phyloP scores from a whole-genome alignment of 2,888 invertebrate species.

The Xestia rhomboidea region DNA sequence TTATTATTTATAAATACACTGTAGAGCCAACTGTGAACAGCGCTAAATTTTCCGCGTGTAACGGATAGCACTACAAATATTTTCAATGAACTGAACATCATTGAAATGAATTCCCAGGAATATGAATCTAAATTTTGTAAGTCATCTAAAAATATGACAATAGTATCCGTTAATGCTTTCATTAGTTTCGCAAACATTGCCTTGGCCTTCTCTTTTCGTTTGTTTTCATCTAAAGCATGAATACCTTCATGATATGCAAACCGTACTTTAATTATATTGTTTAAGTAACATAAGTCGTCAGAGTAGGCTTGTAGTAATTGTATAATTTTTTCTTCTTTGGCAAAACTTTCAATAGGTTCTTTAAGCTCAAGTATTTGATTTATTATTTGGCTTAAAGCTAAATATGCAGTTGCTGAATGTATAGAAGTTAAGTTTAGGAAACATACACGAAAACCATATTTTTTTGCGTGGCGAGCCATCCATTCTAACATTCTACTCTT shows the following conservation, averaged over 20 bases:
- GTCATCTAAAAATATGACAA: conserved; percentile 87
- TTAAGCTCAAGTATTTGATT: conserved; percentile 82
- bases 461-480: conserved; percentile 81
- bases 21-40: conserved; percentile 84
- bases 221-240: conserved; percentile 78
- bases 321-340: conserved; percentile 85
- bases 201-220: conserved; percentile 82
- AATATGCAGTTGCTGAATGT: conserved; percentile 84
- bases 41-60: conserved; percentile 82
- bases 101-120: conserved; percentile 85
- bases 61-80: conserved; percentile 82
- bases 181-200: conserved; percentile 82
- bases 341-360: conserved; percentile 82
- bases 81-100: conserved; percentile 79
- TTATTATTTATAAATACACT: conserved; percentile 81
- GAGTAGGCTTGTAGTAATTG: conserved; percentile 76
- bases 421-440: conserved; percentile 81
- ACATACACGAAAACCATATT: conserved; percentile 74
- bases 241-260: conserved; percentile 87
- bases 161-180: conserved; percentile 73
- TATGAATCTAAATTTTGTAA: conserved; percentile 86
- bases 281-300: conserved; percentile 90
- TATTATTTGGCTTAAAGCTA: conserved; percentile 85
- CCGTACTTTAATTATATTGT: conserved; percentile 88
- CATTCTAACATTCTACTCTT: conserved; percentile 91